Percentiles rank a stretch among this genome's conserved stretches.
These are phyloP conservation scores for Hoplostethus atlanticus DNA, from an alignment of 2,797 vertebrate species.

Conservation along the genomic window DNA sequence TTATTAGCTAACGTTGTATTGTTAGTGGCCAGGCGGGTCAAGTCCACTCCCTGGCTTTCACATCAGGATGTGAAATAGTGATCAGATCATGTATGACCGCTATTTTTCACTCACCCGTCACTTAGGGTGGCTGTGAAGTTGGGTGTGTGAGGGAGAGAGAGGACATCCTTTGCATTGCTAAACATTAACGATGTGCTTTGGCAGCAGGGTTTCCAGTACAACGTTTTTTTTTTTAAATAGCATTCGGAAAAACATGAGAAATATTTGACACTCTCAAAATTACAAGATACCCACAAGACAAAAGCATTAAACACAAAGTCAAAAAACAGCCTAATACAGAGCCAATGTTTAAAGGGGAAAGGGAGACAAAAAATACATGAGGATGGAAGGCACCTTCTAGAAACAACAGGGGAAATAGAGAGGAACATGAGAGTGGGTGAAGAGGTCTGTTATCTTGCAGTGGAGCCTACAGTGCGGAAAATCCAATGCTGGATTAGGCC, in stretches of 20 bases:
- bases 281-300: background rate
- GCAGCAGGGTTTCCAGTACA: constrained; percentile 38
- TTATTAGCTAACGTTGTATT: constrained; percentile 81
- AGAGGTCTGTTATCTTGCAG: background rate
- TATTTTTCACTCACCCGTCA: constrained; percentile 67
- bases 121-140: constrained; percentile 43
- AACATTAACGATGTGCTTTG: constrained; percentile 57
- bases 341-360: background rate
- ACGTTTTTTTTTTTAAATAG: constrained; percentile 30
- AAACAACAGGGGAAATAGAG: constrained; percentile 23
- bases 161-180: constrained; percentile 49
- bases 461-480: constrained; percentile 16
- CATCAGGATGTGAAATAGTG: constrained; percentile 73
- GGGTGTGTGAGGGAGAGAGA: constrained; percentile 54
- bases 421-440: constrained; percentile 6
- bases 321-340: background rate
- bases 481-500: constrained; percentile 27
- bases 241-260: constrained; percentile 17
- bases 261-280: background rate
- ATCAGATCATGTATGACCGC: constrained; percentile 53
- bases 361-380: background rate
- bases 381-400: constrained; percentile 4
- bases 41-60: constrained; percentile 70
- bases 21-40: constrained; percentile 63
- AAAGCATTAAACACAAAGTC: background rate